These are phyloP conservation scores for Gambusia affinis DNA, from an alignment of 2,113 vertebrate genomes.

Conservation along the genomic window DNA sequence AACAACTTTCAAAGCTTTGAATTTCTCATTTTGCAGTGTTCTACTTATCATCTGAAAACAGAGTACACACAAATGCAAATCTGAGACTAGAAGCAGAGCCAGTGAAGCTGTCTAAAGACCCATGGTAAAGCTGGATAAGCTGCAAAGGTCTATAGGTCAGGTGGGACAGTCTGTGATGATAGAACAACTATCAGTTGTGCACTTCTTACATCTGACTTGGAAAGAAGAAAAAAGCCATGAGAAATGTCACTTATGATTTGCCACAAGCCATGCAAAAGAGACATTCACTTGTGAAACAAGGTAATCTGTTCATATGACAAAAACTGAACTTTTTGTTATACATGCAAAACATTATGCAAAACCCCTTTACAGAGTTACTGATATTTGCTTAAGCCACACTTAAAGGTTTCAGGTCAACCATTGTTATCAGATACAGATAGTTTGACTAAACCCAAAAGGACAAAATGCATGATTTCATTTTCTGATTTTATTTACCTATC, in stretches of 20 bases:
- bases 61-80: not conserved
- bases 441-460: too few species aligned
- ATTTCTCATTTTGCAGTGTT: not conserved
- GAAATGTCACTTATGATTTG: not conserved
- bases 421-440: too few species aligned
- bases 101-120: not conserved
- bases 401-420: too few species aligned
- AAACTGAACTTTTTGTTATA: too few species aligned
- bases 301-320: not conserved
- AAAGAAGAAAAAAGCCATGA: not conserved
- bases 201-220: not conserved
- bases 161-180: not conserved
- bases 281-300: not conserved
- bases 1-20: not conserved
- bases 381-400: too few species aligned
- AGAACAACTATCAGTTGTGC: not conserved
- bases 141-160: not conserved
- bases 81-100: not conserved
- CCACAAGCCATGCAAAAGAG: not conserved
- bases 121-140: not conserved
- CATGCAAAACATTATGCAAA: too few species aligned
- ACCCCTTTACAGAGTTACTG: too few species aligned
- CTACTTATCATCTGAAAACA: not conserved
- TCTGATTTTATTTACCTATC: too few species aligned
- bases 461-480: too few species aligned